Percentiles rank a stretch among this genome's conserved stretches.
These are phyloP conservation scores for Drosophila yakuba DNA, from an alignment of 1,140 invertebrate genomes.

Conservation along the genomic window DNA sequence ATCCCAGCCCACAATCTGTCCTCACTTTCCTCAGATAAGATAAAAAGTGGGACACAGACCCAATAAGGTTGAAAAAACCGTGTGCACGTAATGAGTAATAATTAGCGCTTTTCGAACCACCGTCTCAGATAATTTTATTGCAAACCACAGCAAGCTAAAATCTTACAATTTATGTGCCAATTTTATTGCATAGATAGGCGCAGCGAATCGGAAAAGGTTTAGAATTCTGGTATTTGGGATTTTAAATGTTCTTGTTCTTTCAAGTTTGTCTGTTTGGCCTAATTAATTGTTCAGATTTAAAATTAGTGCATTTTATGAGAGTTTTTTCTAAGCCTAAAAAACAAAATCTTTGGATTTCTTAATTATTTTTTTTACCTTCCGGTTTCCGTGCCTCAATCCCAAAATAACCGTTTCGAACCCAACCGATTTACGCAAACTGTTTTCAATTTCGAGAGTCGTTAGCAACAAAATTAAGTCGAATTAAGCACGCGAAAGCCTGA, in stretches of 20 bases:
- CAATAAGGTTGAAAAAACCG: conserved; percentile 23
- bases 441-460: conserved; percentile 6
- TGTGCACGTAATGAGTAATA: conserved; percentile 64
- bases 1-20: conserved; percentile 47
- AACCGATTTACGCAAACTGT: conserved; percentile 34
- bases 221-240: neutral
- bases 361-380: too few species aligned
- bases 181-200: conserved; percentile 35
- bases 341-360: too few species aligned
- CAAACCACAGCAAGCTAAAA: conserved; percentile 49
- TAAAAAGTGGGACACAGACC: conserved; percentile 29
- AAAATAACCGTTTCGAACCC: conserved; percentile 9
- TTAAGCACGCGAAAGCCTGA: conserved; percentile 28
- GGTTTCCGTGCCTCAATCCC: neutral
- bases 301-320: too few species aligned
- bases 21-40: conserved; percentile 53
- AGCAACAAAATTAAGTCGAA: conserved; percentile 40
- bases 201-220: neutral
- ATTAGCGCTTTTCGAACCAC: conserved; percentile 51
- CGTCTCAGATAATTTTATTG: conserved; percentile 51
- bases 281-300: too few species aligned
- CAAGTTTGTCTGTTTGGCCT: too few species aligned
- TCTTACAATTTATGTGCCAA: conserved; percentile 34
- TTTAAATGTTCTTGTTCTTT: too few species aligned
- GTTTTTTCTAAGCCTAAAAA: too few species aligned